Conservation (phyloP, 2,113 vertebrate species). For the Mirza zaza region DNA sequence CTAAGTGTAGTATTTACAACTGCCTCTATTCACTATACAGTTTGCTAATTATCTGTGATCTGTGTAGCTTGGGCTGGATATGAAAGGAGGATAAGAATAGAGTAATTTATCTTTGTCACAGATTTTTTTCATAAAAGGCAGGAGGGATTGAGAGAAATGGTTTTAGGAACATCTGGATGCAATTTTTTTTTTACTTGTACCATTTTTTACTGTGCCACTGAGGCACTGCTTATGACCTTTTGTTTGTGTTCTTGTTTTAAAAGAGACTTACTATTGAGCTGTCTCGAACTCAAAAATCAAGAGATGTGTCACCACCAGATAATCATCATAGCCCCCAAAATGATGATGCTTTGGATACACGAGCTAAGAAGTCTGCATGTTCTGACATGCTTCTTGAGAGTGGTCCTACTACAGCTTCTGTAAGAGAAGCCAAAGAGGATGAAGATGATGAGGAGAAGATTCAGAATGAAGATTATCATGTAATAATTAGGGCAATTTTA, state of each 20-base stretch:
- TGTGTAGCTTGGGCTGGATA: background rate
- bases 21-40: background rate
- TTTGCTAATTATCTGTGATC: background rate
- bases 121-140: background rate
- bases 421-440: slow-evolving; percentile 86
- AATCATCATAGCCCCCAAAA: slow-evolving; percentile 89
- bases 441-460: slow-evolving; percentile 92
- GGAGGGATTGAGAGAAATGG: background rate
- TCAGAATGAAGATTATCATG: slow-evolving; percentile 94
- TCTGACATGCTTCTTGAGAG: slow-evolving; percentile 82
- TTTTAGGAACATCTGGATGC: background rate
- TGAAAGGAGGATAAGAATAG: background rate
- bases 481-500: slow-evolving; percentile 80
- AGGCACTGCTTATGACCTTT: background rate
- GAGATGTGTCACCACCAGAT: slow-evolving; percentile 94
- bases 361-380: slow-evolving; percentile 84
- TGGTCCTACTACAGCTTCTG: slow-evolving; percentile 71
- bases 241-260: slow-evolving; percentile 66
- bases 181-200: slow-evolving; percentile 51
- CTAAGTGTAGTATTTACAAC: slow-evolving; percentile 10
- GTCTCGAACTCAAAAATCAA: slow-evolving; percentile 93
- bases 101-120: background rate
- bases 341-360: slow-evolving; percentile 87
- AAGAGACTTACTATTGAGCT: slow-evolving; percentile 96
- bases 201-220: background rate